Conservation (phyloP, 35 echinoderm and acorn worm species). For the Nesometra sesokonis region DNA sequence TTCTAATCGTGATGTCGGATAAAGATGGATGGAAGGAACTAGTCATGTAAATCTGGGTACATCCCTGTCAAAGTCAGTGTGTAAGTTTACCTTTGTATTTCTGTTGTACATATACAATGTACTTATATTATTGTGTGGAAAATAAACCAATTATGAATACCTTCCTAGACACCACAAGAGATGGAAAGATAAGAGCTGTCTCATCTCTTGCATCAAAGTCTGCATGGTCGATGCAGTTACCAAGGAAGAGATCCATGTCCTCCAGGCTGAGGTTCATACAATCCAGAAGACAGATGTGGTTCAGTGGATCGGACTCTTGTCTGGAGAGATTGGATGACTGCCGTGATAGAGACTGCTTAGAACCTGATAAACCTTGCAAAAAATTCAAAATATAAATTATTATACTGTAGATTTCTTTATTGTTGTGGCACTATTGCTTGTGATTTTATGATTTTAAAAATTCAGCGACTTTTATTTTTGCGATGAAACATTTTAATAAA, state of each 20-base stretch:
- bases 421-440: background rate
- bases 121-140: no score
- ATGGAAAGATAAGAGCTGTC: constrained; percentile 85
- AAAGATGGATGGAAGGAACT: no score
- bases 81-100: no score
- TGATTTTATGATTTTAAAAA: no score
- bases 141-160: constrained; percentile 7
- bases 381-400: background rate
- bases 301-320: constrained; percentile 16
- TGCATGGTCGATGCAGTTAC: constrained; percentile 42
- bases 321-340: background rate
- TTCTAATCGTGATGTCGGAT: no score
- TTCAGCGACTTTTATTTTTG: no score
- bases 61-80: no score
- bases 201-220: constrained; percentile 66
- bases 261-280: constrained; percentile 75
- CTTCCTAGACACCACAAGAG: constrained; percentile 75
- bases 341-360: background rate
- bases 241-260: constrained; percentile 93
- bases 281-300: constrained; percentile 67
- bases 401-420: background rate
- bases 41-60: no score
- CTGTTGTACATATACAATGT: no score
- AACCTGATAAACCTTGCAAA: background rate
- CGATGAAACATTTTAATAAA: no score